Base-by-base conservation (phyloP, 2,797 vertebrate genomes). In the Xenops minutus region DNA sequence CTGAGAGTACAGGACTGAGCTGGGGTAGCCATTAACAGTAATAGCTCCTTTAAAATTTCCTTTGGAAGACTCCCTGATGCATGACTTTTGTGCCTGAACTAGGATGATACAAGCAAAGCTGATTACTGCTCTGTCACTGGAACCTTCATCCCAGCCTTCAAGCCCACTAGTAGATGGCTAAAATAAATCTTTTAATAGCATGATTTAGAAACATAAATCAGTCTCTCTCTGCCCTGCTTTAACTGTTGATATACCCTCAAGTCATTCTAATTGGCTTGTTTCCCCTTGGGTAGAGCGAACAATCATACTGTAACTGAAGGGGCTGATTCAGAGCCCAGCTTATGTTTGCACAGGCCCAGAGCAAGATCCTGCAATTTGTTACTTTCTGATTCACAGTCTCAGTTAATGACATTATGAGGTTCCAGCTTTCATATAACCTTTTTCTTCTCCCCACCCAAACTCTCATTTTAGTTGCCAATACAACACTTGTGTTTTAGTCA, bases 31-130 rank as follows among this genome's bases (percentile, higher is more conserved):
- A 89, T 93, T 93, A 95, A 85, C 63, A 92, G 59, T 1, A 15
- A 82, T 7, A 78, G 76, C 34, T 86, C 27, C 4, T 85, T 88
- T 71, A 68, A 92, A 94, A 85, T 88, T 74, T 92, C 73, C 72
- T 93, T 92, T 85, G 71, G 87, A 94, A 92, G 74, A 59, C 77
- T 89, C 93, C 43, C 64, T 64, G 77, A 85, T 87, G 92, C 90
- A 83, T 62, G 94, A 92, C 85, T 96, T 87, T 46, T 80, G 74
- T 69, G 74, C 77, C 91, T 95, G 88, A 93, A 71, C 80, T n/a
- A 49, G 61, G 64, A 83, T 41, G 94, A 91, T 61, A 93, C 49
- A 83, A 94, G 80, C n/a, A 94, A 94, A 96, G 68, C 74, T 87
- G 89, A 93, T 96, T 82, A 95, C 61, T 92, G 74, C 44, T 92